These are phyloP conservation scores for Sclerurus mexicanus DNA, from an alignment of 2,113 vertebrate genomes.

Conservation along the genomic window DNA sequence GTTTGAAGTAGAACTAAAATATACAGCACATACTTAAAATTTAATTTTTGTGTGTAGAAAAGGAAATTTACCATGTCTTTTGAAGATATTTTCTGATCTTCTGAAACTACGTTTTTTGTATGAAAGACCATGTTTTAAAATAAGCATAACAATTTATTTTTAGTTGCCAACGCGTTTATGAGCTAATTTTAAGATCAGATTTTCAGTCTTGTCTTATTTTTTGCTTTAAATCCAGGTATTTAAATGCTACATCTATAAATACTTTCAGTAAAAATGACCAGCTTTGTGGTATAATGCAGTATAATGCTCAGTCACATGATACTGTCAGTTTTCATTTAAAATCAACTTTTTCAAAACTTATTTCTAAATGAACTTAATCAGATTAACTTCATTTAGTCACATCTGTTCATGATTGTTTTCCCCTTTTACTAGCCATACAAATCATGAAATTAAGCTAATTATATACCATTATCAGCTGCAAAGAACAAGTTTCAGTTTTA, in stretches of 20 bases:
- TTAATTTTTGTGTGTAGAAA: background rate
- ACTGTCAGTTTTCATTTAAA: conserved; percentile 76
- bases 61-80: background rate
- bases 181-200: background rate
- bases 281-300: background rate
- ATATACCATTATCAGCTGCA: conserved; percentile 69
- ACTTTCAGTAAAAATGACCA: background rate
- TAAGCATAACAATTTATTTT: background rate
- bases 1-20: background rate
- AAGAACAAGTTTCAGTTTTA: conserved; percentile 67
- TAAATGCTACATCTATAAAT: background rate
- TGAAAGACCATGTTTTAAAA: background rate
- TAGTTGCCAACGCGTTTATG: background rate
- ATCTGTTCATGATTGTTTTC: conserved; percentile 73
- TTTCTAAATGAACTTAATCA: conserved; percentile 77
- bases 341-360: conserved; percentile 77
- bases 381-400: conserved; percentile 77
- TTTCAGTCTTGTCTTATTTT: background rate
- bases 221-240: background rate
- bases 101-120: background rate
- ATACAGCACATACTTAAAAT: background rate
- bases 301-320: conserved; percentile 31
- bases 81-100: background rate
- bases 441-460: conserved; percentile 78
- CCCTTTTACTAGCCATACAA: conserved; percentile 69